A percentile compares a stretch with the other conserved stretches of the same genome.
Conservation (phyloP, 1,140 invertebrate species). For the Cydia fagiglandana region DNA sequence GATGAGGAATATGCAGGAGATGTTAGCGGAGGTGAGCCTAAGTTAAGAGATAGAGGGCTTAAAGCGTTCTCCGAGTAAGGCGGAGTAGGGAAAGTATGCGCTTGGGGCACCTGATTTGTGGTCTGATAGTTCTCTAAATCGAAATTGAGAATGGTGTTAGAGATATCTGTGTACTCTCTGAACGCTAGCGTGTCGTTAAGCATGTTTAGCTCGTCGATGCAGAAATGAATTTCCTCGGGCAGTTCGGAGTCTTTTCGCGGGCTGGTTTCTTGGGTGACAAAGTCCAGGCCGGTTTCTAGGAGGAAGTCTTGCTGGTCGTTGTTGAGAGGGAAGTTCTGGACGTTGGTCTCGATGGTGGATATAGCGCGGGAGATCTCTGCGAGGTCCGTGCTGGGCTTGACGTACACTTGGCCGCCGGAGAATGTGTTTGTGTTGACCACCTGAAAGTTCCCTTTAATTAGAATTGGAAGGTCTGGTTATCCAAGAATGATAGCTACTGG, state of each 20-base stretch:
- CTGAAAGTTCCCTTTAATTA: slow-evolving; percentile 52
- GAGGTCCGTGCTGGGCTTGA: slow-evolving; percentile 42
- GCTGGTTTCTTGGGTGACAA: slow-evolving; percentile 41
- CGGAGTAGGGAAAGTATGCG: slow-evolving; percentile 49
- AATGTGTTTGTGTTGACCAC: slow-evolving; percentile 56
- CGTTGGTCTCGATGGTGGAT: slow-evolving; percentile 40
- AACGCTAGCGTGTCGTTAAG: background rate
- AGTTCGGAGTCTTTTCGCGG: slow-evolving; percentile 16
- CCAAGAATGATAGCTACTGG: too few species aligned
- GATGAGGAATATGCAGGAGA: slow-evolving; percentile 50
- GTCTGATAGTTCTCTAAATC: slow-evolving; percentile 28
- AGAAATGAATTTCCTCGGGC: slow-evolving; percentile 18
- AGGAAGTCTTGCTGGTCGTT: slow-evolving; percentile 43
- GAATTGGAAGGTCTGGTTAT: slow-evolving; percentile 33
- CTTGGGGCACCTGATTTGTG: slow-evolving; percentile 5
- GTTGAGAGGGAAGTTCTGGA: slow-evolving; percentile 46
- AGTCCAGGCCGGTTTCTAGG: slow-evolving; percentile 47
- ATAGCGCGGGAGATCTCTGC: slow-evolving; percentile 45
- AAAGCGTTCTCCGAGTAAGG: slow-evolving; percentile 56
- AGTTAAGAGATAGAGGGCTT: slow-evolving; percentile 56
- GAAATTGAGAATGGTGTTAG: slow-evolving; percentile 34
- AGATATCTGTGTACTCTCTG: background rate
- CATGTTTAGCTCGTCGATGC: slow-evolving; percentile 32
- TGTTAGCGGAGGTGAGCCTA: slow-evolving; percentile 42
- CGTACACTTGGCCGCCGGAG: slow-evolving; percentile 61